Evolutionary conservation across 2,113 vertebrate genomes (phyloP).

Genomic region (Lichenostomus cassidix): DNA sequence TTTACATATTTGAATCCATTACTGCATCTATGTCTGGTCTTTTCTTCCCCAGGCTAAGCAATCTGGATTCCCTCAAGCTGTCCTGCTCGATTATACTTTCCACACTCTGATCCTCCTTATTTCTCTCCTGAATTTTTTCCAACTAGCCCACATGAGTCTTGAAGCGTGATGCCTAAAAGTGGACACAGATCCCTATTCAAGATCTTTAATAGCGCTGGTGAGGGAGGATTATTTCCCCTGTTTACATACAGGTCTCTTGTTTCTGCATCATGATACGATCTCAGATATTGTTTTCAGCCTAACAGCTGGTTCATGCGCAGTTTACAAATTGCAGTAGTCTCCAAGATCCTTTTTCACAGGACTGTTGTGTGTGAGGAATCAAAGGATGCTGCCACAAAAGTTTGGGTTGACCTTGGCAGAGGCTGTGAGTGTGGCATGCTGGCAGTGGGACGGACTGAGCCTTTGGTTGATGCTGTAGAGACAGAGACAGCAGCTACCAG

Average conservation of each 20-base stretch:
- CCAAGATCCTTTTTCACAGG: neutral
- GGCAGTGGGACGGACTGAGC: neutral
- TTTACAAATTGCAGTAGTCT: neutral
- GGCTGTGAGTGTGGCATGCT: rapidly evolving
- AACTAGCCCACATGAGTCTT: neutral
- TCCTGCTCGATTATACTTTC: neutral
- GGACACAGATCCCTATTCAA: neutral
- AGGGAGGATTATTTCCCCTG: conserved; percentile 30
- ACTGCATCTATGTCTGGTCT: neutral
- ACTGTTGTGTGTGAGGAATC: neutral
- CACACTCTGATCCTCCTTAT: conserved; percentile 19
- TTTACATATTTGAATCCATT: neutral
- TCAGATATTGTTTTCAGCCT: neutral
- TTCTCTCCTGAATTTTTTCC: conserved; percentile 28
- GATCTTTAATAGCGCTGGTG: neutral
- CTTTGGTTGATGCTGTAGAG: neutral
- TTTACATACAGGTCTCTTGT: neutral
- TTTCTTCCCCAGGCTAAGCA: neutral
- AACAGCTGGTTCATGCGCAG: neutral
- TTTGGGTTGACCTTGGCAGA: neutral
- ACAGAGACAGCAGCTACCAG: neutral
- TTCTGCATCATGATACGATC: neutral
- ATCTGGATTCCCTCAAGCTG: neutral
- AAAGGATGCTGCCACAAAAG: neutral
- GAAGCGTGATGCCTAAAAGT: conserved; percentile 25